phyloP scores from a whole-genome alignment of 2,888 invertebrate species.

The Timema podura region DNA sequence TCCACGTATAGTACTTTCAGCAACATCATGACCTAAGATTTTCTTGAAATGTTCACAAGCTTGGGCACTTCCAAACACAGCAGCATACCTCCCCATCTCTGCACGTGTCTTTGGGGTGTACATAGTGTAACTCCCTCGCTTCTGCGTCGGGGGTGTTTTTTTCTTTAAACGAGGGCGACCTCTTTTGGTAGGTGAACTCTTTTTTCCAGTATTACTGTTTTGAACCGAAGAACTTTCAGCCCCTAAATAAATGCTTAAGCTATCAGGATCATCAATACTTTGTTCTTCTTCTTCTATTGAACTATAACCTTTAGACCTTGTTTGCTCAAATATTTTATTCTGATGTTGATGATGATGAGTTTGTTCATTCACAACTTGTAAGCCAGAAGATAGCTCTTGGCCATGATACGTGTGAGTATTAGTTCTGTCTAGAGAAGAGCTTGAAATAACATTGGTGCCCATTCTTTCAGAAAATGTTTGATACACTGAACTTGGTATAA shows the following conservation, averaged over 20 bases:
- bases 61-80: constrained; percentile 36
- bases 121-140: constrained; percentile 36
- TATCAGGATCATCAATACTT: constrained; percentile 7
- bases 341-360: constrained; percentile 3
- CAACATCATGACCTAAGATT: constrained; percentile 35
- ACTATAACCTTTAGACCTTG: no score
- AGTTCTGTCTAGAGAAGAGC: no score
- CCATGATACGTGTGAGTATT: no score
- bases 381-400: no score
- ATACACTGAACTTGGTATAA: no score
- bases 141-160: constrained; percentile 6
- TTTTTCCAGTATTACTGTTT: no score
- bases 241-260: no score
- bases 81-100: constrained; percentile 37
- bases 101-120: constrained; percentile 37
- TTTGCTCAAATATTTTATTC: no score
- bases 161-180: constrained; percentile 4
- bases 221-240: no score
- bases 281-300: constrained; percentile 8
- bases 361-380: background rate
- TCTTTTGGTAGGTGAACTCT: background rate
- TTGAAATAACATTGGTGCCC: no score
- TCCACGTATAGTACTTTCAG: constrained; percentile 39
- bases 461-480: no score
- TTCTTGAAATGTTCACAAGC: constrained; percentile 36